These are phyloP conservation scores for Eulemur coronatus DNA, from an alignment of 2,797 vertebrate species.

Conservation along the genomic window DNA sequence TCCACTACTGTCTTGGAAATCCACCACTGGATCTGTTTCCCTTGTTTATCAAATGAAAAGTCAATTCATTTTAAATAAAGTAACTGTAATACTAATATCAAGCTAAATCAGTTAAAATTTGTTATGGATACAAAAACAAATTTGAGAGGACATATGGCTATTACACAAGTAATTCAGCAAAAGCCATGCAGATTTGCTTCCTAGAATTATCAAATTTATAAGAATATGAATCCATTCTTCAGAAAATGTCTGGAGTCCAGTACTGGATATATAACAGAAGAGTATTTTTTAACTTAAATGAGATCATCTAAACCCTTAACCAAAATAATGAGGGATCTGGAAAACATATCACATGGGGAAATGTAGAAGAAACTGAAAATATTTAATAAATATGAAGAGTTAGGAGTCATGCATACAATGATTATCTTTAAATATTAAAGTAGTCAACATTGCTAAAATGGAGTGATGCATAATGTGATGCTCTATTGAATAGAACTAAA, in stretches of 20 bases:
- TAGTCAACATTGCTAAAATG: not conserved
- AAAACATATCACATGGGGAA: not conserved
- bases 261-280: not conserved
- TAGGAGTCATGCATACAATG: not conserved
- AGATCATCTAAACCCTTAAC: not conserved
- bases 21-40: not conserved
- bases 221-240: not conserved
- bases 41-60: slow-evolving; percentile 31
- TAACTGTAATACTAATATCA: not conserved
- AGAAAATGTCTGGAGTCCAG: not conserved
- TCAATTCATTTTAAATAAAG: slow-evolving; percentile 11
- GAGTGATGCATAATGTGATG: not conserved
- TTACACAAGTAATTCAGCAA: slow-evolving; percentile 24
- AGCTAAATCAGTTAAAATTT: slow-evolving; percentile 36
- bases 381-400: not conserved
- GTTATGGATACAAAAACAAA: slow-evolving; percentile 30
- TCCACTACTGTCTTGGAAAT: not conserved
- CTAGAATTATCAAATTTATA: slow-evolving; percentile 34
- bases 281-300: not conserved
- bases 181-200: slow-evolving; percentile 15
- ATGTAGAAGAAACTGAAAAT: not conserved
- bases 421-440: not conserved
- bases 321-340: not conserved
- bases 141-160: slow-evolving; percentile 12
- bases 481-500: not conserved